A percentile compares a stretch with the other conserved stretches of the same genome.
These are phyloP conservation scores for Callimorpha dominula DNA, from an alignment of 2,888 invertebrate species.

Conservation along the genomic window DNA sequence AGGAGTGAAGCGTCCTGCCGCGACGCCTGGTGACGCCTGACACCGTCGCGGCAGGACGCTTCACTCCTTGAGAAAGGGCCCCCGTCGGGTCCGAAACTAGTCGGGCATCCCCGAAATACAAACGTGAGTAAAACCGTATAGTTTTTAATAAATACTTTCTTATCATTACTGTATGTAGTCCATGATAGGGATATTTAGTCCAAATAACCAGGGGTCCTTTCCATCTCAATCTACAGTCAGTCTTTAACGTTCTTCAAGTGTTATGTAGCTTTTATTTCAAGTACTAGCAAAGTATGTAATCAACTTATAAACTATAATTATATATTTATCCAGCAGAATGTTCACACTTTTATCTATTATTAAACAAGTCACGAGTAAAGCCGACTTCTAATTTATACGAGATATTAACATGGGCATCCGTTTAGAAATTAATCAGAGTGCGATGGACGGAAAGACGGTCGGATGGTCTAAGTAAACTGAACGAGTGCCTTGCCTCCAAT, in stretches of 20 bases:
- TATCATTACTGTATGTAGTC: no score
- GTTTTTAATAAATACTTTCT: no score
- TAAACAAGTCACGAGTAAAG: constrained; percentile 23
- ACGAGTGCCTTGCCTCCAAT: constrained; percentile 71
- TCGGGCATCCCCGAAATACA: no score
- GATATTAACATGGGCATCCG: constrained; percentile 61
- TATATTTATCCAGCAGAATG: not conserved
- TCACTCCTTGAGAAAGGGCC: no score
- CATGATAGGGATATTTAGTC: no score
- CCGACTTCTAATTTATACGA: constrained; percentile 62
- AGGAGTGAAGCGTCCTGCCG: no score
- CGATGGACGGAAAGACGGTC: constrained; percentile 57
- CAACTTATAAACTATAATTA: not conserved
- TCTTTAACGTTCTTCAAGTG: not conserved
- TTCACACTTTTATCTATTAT: constrained; percentile 14
- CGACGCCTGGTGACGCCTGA: no score
- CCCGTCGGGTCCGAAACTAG: no score
- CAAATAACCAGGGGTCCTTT: no score
- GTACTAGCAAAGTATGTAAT: not conserved
- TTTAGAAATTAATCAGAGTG: constrained; percentile 71
- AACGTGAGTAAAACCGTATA: no score
- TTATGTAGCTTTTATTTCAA: not conserved
- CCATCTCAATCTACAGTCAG: not conserved
- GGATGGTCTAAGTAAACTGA: constrained; percentile 62
- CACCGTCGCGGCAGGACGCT: no score